Base-by-base conservation (phyloP, 1,140 invertebrate genomes). In the Drosophila jambulina region DNA sequence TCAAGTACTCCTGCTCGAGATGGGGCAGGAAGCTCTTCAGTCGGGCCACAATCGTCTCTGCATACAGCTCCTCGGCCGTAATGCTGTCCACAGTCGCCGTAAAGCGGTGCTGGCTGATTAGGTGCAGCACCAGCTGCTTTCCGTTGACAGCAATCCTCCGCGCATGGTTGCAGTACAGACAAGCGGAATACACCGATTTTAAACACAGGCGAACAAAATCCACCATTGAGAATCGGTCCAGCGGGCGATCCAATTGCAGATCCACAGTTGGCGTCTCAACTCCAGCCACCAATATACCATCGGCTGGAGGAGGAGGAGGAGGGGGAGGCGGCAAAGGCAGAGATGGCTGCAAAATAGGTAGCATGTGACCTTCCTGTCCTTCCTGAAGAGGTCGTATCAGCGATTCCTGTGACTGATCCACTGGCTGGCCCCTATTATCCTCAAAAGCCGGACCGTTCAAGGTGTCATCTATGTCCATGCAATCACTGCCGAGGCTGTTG, bases 141-240 rank as follows among this genome's bases (percentile, higher is more conserved):
- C 95, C 96, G 92, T 97, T 96, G 0, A 97, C 96, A 3, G 96
- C 96, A 75, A 97, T 96, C 69, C 96, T 95, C 23, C 96, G 94
- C 0, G 96, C 96, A 93, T 97, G 96, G 90, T 97, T 97, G 82
- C 97, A 98, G 86, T 97, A 97, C 34, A 97, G 94, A 91, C 97
- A 98, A 32, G 93, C 94, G 6, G 94, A 93, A 81, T 95, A 95
- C 0, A 96, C 96, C 3, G 94, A 94, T 65, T 94, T 93, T 27
- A 97, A 93, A 91, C 96, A 97, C 64, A 95, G 95, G 91, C 96
- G 96, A 12, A 97, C 78, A 57, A 97, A 93, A 42, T 95, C 94
- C 68, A 96, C 94, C 53, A 96, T 93, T 38, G 95, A 94, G 92
- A 97, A 95, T 79, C 94, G 96, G 77, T 97, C 96, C 42, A 97